Base-by-base conservation (phyloP, 2,113 vertebrate species). In the Pungitius pungitius region DNA sequence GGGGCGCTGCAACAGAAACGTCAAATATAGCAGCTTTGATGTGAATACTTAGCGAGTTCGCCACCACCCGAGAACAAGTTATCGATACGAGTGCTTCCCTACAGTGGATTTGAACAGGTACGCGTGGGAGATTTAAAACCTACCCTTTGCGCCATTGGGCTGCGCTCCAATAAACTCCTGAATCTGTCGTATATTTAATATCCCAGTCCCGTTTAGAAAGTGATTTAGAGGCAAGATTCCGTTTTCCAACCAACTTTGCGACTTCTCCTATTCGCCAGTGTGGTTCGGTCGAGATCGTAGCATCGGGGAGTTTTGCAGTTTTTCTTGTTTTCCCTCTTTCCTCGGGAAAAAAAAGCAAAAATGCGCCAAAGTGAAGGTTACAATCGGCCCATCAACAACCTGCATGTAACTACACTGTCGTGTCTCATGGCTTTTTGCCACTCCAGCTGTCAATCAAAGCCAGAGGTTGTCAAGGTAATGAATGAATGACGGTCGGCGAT, bases 111-210 rank as follows among this genome's bases (percentile, higher is more conserved):
- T 95, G 95, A 96, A 94, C 94, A 95, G 95, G 96, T 95, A 95
- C 96, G 95, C 94, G 95, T 87, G 93, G 95, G 94, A 94, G 95
- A 96, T 97, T 96, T 96, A 94, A 95, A 96, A 98, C 98, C 96
- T 98, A 99, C 98, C 98, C 97, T 97, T 97, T 99, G 98, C 96
- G 98, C 98, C 98, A 99, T 99, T 96, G 97, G 97, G 96, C 96
- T 97, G 96, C 97, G 96, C 97, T 98, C 96, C 96, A 96, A 97
- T 97, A 97, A 97, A 96, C 96, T 97, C 96, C 96, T 95, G 96
- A 95, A 96, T 95, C 95, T 95, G 95, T 95, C 96, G 96, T 96
- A 94, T 98, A 95, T 96, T 97, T 95, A 96, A 96, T 95, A 95
- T 96, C 96, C 97, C 95, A 96, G 96, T 96, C 96, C 90, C 95